Conservation (phyloP, 2,888 invertebrate genomes). For the Brachyptera putata region DNA sequence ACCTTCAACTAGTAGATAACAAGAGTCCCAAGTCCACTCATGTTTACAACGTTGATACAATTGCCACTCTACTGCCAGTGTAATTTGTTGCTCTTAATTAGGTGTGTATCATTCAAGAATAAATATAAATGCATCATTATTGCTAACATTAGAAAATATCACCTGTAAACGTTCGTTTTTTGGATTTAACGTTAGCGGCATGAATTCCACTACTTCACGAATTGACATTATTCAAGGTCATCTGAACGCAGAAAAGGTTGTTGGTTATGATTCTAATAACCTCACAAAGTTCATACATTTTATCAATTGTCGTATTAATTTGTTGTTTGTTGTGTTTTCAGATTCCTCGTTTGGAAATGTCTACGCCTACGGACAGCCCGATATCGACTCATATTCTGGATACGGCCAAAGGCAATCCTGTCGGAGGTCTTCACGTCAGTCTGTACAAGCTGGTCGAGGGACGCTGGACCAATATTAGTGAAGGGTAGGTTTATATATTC, state of each 20-base stretch:
- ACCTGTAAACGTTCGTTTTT: no score
- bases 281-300: background rate
- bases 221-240: constrained; percentile 14
- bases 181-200: no score
- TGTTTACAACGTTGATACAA: no score
- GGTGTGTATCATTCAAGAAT: no score
- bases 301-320: background rate
- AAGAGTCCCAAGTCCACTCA: no score
- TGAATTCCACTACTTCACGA: background rate
- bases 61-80: no score
- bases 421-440: constrained; percentile 60
- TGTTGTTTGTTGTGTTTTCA: background rate
- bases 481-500: constrained; percentile 43
- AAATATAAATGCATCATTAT: no score
- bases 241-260: constrained; percentile 1
- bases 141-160: no score
- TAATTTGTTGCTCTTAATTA: no score
- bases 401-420: constrained; percentile 63
- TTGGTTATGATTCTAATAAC: no score
- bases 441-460: constrained; percentile 61
- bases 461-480: constrained; percentile 58
- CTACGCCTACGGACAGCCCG: constrained; percentile 44
- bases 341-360: background rate
- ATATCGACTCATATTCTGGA: constrained; percentile 74
- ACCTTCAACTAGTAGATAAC: no score